Percentiles rank a stretch among this genome's conserved stretches.
Conservation (phyloP, 2,113 vertebrate genomes). For the Anser cygnoides region DNA sequence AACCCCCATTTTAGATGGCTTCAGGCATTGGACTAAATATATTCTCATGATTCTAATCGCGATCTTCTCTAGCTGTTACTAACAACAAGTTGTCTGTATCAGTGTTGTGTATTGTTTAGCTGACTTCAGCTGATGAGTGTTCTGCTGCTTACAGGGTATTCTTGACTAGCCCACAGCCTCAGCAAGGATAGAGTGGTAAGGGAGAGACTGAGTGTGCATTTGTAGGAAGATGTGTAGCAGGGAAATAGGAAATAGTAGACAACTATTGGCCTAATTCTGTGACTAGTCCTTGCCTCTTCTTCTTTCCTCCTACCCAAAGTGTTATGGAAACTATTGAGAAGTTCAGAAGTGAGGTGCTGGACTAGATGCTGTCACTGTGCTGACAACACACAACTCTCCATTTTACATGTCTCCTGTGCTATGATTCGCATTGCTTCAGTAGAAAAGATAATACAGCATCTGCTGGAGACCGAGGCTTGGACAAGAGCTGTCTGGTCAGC, state of each 20-base stretch:
- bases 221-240: neutral
- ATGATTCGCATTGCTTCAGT: neutral
- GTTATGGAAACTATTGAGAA: neutral
- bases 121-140: neutral
- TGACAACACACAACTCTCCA: neutral
- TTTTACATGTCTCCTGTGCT: neutral
- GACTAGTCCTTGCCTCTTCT: neutral
- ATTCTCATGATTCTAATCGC: neutral
- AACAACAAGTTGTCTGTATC: neutral
- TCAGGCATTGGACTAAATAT: neutral
- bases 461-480: neutral
- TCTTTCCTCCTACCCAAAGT: neutral
- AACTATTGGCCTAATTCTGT: neutral
- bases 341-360: neutral
- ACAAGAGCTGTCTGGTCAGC: neutral
- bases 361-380: neutral
- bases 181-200: neutral
- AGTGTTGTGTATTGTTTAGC: neutral
- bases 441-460: neutral
- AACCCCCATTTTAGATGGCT: neutral
- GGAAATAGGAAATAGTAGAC: neutral
- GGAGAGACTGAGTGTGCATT: neutral
- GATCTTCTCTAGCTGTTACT: neutral
- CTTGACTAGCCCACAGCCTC: neutral
- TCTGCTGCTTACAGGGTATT: neutral